These are phyloP conservation scores for Corynorhinus townsendii DNA, from an alignment of 2,113 vertebrate genomes.

Conservation along the genomic window DNA sequence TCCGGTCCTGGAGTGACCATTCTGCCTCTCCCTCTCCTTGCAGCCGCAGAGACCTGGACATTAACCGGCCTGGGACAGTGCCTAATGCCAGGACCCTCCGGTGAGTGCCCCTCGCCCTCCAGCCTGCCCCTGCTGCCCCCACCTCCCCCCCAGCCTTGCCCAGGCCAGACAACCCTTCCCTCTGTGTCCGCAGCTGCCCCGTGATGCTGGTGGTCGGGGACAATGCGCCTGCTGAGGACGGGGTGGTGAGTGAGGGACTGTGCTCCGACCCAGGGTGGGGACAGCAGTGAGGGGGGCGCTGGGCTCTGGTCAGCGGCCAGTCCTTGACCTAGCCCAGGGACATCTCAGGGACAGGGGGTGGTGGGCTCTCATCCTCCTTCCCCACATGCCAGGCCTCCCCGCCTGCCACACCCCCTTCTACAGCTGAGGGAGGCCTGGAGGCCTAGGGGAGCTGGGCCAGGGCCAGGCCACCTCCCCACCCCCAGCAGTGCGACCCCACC, in stretches of 20 bases:
- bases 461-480: background rate
- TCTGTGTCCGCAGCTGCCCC: constrained; percentile 85
- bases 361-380: background rate
- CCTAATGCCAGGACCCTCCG: constrained; percentile 94
- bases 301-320: background rate
- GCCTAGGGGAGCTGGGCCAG: background rate
- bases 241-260: constrained; percentile 88
- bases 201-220: constrained; percentile 98
- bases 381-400: no score
- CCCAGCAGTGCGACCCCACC: background rate
- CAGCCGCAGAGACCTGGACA: constrained; percentile 96
- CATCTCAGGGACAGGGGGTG: background rate
- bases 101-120: constrained; percentile 71
- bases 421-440: background rate
- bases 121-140: background rate
- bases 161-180: background rate
- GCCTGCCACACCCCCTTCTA: background rate
- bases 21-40: background rate
- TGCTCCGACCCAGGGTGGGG: accelerated
- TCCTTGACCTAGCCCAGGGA: background rate
- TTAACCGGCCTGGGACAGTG: constrained; percentile 91
- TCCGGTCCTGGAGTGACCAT: background rate
- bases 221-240: constrained; percentile 93
- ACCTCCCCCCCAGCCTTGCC: accelerated
- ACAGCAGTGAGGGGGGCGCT: accelerated